Percentiles rank a stretch among this genome's conserved stretches.
Conservation (phyloP, 2,797 vertebrate genomes). For the Enteromius anoplus region DNA sequence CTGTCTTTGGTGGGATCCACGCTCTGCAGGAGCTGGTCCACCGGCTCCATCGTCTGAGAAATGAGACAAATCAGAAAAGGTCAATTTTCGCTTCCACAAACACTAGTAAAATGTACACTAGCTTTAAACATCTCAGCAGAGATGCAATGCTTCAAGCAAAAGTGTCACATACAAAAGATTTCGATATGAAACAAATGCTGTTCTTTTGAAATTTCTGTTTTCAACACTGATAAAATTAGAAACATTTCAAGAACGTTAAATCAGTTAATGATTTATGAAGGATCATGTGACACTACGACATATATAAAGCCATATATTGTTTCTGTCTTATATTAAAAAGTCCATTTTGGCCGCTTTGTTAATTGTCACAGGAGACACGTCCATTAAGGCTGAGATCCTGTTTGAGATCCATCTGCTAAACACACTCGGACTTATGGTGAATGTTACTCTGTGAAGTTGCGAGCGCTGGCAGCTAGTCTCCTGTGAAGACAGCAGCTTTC, state of each 20-base stretch:
- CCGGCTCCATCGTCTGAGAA: constrained; percentile 89
- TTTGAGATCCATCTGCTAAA: constrained; percentile 38
- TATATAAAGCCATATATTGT: background rate
- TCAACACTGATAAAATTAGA: background rate
- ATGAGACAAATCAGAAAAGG: constrained; percentile 30
- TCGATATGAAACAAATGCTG: background rate
- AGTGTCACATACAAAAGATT: background rate
- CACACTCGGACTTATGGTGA: background rate
- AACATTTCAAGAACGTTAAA: background rate
- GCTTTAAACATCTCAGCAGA: background rate
- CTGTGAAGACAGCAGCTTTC: constrained; percentile 34
- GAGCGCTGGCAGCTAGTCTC: constrained; percentile 20
- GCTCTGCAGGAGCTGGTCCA: constrained; percentile 93
- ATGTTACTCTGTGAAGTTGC: constrained; percentile 27
- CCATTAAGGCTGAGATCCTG: constrained; percentile 2
- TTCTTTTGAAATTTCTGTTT: background rate
- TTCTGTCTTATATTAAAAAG: background rate
- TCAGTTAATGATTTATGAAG: background rate
- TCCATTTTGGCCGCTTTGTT: background rate
- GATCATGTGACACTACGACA: too few relatives aligned
- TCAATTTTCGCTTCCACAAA: background rate
- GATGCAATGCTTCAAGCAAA: background rate
- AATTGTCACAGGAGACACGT: background rate
- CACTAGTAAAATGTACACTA: background rate
- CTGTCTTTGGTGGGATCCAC: constrained; percentile 96